Conservation (phyloP, 2,113 vertebrate species). For the Mastomys natalensis region DNA sequence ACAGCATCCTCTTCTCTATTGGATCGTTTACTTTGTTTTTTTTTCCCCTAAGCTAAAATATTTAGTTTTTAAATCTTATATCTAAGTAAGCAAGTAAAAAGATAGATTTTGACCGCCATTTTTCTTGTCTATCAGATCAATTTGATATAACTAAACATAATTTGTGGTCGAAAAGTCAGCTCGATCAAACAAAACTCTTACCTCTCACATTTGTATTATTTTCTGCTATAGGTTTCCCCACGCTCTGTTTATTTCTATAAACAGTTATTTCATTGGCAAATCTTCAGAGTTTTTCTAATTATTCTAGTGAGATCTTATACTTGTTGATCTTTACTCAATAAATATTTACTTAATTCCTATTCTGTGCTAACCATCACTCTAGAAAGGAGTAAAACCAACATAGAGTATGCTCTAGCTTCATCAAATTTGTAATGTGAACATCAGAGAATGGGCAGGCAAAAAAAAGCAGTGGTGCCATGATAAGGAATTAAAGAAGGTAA, state of each 20-base stretch:
- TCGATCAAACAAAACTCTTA: not conserved
- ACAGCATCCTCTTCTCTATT: not conserved
- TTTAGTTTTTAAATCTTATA: not conserved
- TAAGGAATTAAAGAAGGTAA: not conserved
- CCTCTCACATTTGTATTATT: not conserved
- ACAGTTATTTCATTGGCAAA: not conserved
- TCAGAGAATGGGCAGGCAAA: not conserved
- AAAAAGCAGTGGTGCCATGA: not conserved
- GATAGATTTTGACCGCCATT: not conserved
- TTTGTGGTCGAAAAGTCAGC: not conserved
- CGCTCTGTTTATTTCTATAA: too few species aligned
- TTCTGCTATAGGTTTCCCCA: not conserved
- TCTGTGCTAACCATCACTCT: not conserved
- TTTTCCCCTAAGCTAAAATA: not conserved
- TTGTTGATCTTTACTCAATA: not conserved
- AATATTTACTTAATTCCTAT: not conserved
- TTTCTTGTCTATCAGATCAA: not conserved
- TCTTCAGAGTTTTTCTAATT: not conserved
- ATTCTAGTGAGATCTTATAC: not conserved
- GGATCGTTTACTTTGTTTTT: not conserved
- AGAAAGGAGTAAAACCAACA: not conserved
- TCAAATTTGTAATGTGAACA: not conserved
- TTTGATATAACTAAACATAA: constrained; percentile 7
- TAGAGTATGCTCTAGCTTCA: not conserved
- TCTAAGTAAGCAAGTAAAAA: not conserved